These are phyloP conservation scores for Thecocarcelia acutangulata DNA, from an alignment of 2,888 invertebrate species.

Conservation along the genomic window DNA sequence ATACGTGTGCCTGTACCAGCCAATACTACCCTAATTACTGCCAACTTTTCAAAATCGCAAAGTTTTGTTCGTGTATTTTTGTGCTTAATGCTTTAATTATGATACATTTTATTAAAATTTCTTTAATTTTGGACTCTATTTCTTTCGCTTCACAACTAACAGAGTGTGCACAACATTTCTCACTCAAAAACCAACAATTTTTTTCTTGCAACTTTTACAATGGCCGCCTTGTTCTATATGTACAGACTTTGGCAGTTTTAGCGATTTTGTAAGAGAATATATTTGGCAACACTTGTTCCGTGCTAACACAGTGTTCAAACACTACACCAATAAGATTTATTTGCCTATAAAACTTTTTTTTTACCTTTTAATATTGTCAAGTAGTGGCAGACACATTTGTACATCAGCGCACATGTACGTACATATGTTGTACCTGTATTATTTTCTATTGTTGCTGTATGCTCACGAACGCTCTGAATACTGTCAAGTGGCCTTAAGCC, in stretches of 20 bases:
- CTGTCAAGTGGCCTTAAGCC: slow-evolving; percentile 70
- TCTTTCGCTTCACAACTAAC: too few species aligned
- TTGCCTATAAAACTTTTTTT: slow-evolving; percentile 52
- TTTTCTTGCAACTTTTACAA: too few species aligned
- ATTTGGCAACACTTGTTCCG: slow-evolving; percentile 38
- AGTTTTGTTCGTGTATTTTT: too few species aligned
- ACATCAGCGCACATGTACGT: slow-evolving; percentile 2
- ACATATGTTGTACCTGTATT: slow-evolving; percentile 14
- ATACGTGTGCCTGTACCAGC: too few species aligned
- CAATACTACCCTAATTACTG: too few species aligned
- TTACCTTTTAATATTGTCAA: slow-evolving; percentile 61
- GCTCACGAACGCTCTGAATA: slow-evolving; percentile 64
- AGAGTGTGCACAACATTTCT: too few species aligned
- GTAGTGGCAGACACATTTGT: slow-evolving; percentile 30
- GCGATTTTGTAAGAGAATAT: background rate
- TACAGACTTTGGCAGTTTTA: background rate
- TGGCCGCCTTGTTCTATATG: too few species aligned
- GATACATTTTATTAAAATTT: too few species aligned
- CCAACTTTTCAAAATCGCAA: too few species aligned
- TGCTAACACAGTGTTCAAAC: background rate
- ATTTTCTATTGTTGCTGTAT: slow-evolving; percentile 33
- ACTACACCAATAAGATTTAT: slow-evolving; percentile 50
- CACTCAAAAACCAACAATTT: too few species aligned
- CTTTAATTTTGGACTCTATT: too few species aligned
- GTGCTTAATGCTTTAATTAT: too few species aligned